Evolutionary conservation across 1,140 invertebrate genomes (phyloP), one percentile per base, ranked within the genome.

Genomic region (Wasmannia auropunctata): DNA sequence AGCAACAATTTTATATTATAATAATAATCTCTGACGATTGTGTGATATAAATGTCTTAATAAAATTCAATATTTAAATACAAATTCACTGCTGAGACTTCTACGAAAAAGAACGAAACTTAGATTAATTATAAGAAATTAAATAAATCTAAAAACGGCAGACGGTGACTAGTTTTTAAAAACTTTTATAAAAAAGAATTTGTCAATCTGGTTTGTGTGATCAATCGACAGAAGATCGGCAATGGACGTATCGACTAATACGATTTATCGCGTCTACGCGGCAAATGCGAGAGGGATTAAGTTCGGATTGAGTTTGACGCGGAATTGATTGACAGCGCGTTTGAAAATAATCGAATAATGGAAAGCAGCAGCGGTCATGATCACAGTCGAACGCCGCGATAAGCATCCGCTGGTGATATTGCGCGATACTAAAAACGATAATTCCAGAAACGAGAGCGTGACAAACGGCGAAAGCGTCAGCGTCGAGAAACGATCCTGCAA

Each of bases 281-380:
- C 25, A 72, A 72, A 63, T 58, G 49, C 8, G n/a, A 79, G 34
- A 56, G 34, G 63, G n/a, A 80, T 56, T 16, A 67, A 67, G 14
- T 60, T 60, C n/a, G n/a, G 28, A 22, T 14, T 16, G 34, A 49
- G 7, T 11, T 51, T 51, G 43, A 62, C 43, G n/a, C n/a, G n/a
- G 10, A 40, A 58, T 46, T 81, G n/a, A 58, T 28, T 72, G 87
- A 83, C 63, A 34, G 56, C 40, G 37, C 72, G 49, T 62, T 72
- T 58, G 28, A 83, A n/a, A 83, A 83, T 56, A 81, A 72, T 70
- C 10, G 51, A 63, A 89, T 86, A 86, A 90, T 90, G 88, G 56
- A 60, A 90, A 77, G 67, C 43, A 63, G 67, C 56, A 31, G 58
- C 51, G 62, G 86, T 77, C 88, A 90, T 90, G 89, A 90, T 77